Base-by-base conservation (phyloP, 2,888 invertebrate species). In the Aporophyla lueneburgensis region DNA sequence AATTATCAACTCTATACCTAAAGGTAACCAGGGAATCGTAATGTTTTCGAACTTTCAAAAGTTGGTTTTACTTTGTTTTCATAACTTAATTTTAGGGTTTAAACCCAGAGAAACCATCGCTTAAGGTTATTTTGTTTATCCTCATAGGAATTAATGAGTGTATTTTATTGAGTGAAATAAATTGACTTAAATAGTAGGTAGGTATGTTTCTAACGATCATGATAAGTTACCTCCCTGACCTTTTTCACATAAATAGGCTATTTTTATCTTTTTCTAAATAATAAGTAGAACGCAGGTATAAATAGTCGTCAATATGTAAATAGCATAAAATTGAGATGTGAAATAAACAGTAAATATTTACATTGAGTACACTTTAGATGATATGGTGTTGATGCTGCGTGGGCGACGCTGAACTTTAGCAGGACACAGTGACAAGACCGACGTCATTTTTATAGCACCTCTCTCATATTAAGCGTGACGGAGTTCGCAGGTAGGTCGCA, bases 381-480 rank as follows among this genome's bases (percentile, higher is more conserved):
- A 33, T 12, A 16, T 54, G 7, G 24, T n/a, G n/a, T 40, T 53
- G 43, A 21, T 24, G n/a, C 12, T 16, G 33, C 10, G 56, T 63
- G 51, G 78, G 54, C 16, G 43, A 27, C 14, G 19, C n/a, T 79
- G n/a, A 54, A 79, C 53, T 61, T 54, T 43, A 59, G n/a, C 24
- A 27, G 43, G 40, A 27, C 4, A 10, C 54, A 6, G 12, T 65
- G 59, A 79, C 53, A 58, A 65, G 43, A 40, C 12, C 7, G 40
- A 24, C 27, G 71, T 53, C 21, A 49, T 56, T 66, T 56, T n/a
- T 40, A 51, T 53, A 56, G 7, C 24, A 70, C 21, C 16, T 56
- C 19, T 53, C 40, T 53, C 14, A 19, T 6, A 6, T 21, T 40
- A 9, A 65, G 62, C 33, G 27, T n/a, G 5, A 21, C 5, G 53